A percentile compares a stretch with the other conserved stretches of the same genome.
phyloP scores from a whole-genome alignment of 2,797 vertebrate genomes.

The Gallirallus australis region DNA sequence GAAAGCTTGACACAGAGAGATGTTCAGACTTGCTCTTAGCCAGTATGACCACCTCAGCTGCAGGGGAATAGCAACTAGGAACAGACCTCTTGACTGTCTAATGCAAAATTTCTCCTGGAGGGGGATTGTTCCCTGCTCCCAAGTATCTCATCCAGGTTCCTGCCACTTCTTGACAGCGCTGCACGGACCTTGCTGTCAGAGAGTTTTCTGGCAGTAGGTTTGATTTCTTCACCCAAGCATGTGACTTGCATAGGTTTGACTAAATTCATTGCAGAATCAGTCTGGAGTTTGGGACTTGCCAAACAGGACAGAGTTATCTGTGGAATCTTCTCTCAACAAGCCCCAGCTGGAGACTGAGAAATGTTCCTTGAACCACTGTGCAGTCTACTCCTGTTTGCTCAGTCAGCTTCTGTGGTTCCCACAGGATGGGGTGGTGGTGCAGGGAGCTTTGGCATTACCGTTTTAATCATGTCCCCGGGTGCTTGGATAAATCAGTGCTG shows the following conservation, averaged over 20 bases:
- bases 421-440: neutral
- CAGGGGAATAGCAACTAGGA: neutral
- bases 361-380: neutral
- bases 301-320: constrained; percentile 47
- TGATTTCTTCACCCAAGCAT: constrained; percentile 29
- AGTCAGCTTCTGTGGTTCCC: neutral
- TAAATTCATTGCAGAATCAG: constrained; percentile 47
- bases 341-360: neutral
- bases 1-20: neutral
- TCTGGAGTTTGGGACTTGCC: constrained; percentile 31
- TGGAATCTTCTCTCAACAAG: constrained; percentile 20
- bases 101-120: neutral
- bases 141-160: neutral
- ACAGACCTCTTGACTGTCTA: neutral
- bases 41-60: neutral
- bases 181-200: neutral
- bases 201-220: constrained; percentile 20
- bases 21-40: neutral
- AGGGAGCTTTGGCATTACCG: neutral
- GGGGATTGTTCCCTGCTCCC: neutral
- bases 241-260: constrained; percentile 16
- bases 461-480: neutral
- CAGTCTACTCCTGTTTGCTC: neutral
- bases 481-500: neutral
- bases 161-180: neutral